Percentiles rank a stretch among this genome's conserved stretches.
phyloP scores from a whole-genome alignment of 1,140 invertebrate species.

The Caenorhabditis remanei region DNA sequence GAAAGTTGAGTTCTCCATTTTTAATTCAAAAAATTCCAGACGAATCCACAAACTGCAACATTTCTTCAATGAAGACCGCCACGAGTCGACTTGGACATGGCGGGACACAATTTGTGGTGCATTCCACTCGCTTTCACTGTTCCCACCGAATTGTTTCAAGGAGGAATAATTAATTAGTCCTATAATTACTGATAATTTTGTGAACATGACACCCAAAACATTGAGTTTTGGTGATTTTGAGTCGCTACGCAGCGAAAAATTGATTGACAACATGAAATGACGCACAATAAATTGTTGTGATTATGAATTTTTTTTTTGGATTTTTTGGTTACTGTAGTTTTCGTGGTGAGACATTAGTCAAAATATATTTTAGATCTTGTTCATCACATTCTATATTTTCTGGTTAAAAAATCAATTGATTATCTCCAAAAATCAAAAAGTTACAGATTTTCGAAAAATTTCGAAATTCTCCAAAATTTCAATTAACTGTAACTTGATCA shows the following conservation, averaged over 20 bases:
- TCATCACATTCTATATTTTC: too few species aligned
- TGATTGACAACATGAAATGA: neutral
- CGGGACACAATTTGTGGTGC: conserved; percentile 31
- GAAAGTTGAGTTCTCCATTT: neutral
- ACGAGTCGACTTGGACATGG: conserved; percentile 7
- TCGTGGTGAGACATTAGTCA: too few species aligned
- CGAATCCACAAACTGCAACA: conserved; percentile 27
- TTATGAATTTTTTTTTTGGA: neutral
- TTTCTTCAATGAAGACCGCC: conserved; percentile 28
- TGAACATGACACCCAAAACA: neutral
- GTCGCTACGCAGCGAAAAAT: neutral
- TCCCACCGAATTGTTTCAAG: conserved; percentile 4
- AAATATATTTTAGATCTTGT: too few species aligned
- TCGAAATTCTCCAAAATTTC: too few species aligned
- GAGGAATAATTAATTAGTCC: neutral
- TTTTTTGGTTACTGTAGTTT: neutral
- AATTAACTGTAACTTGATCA: too few species aligned
- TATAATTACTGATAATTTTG: neutral
- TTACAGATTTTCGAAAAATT: too few species aligned
- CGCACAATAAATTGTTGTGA: conserved; percentile 53
- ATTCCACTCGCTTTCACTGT: conserved; percentile 2
- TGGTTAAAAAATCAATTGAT: too few species aligned
- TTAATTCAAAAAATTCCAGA: neutral
- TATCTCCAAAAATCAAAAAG: too few species aligned
- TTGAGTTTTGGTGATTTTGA: neutral